Base-by-base conservation (phyloP, 1,140 invertebrate species). In the Hetaerina americana region DNA sequence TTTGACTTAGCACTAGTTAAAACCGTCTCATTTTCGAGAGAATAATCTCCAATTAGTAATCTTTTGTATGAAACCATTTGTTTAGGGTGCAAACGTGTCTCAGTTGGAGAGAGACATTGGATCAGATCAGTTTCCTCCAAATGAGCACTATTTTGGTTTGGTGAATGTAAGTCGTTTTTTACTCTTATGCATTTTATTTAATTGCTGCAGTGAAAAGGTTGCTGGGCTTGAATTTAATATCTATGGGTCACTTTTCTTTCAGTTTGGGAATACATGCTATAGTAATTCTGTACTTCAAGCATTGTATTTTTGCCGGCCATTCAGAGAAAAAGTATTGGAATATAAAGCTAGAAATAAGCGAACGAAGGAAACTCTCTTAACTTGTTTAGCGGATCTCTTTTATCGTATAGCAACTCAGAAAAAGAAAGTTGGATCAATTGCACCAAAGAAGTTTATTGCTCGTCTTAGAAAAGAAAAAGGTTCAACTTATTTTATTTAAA, bases 221-320 rank as follows among this genome's bases (percentile, higher is more conserved):
- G n/a, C n/a, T n/a, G n/a, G n/a, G n/a, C n/a, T n/a, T n/a, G n/a
- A 68, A 71, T 68, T 73, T 70, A 66, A 73, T 70, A 72, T 31
- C 31, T 70, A 66, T 26, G 69, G 69, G 22, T 73, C 68, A 70
- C 77, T 73, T 75, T 77, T 74, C 78, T 89, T 91, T 76, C 84
- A 98, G 95, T 99, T 99, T 88, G 98, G 98, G 71, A 99, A 99
- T 83, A 99, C 98, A 10, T 99, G 98, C 83, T 99, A 99, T 80
- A 98, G 96, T 80, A 99, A 99, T 84, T 99, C 96, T 57, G 98
- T 99, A 71, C 85, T 99, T 71, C 98, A 99, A 89, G 98, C 98
- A 24, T 85, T 99, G 71, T 99, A 99, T 81, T 99, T 99, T 81
- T 99, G 98, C 82, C 92, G 95, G 79, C 97, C 97, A 74, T 99